Conservation (phyloP, 2,888 invertebrate genomes). For the Ceramica pisi region DNA sequence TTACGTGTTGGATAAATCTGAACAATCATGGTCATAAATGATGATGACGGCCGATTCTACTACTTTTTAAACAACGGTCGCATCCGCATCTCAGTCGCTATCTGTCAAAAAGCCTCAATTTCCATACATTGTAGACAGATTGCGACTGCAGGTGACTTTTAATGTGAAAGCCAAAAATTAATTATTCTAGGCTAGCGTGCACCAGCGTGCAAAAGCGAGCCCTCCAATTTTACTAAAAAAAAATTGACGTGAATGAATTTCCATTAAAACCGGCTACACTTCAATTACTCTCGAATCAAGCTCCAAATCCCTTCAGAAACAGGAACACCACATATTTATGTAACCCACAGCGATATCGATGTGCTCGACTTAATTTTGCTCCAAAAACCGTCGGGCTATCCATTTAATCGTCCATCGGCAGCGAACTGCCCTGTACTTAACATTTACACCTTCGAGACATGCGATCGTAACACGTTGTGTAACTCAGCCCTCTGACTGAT, state of each 20-base stretch:
- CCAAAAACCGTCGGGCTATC: conserved; percentile 61
- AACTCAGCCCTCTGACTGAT: conserved; percentile 62
- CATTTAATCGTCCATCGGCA: conserved; percentile 58
- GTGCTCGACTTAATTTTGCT: conserved; percentile 63
- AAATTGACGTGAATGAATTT: no score
- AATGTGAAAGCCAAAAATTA: no score
- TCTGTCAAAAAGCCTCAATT: no score
- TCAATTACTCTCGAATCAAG: conserved; percentile 25
- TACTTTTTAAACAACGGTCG: no score
- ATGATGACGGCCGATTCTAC: background rate
- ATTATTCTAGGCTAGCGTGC: no score
- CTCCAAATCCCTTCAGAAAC: conserved; percentile 29
- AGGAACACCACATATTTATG: conserved; percentile 40
- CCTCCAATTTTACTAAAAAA: no score
- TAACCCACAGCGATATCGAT: conserved; percentile 36
- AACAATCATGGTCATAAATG: no score
- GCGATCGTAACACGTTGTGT: conserved; percentile 66
- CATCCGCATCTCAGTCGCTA: no score
- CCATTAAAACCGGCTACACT: background rate
- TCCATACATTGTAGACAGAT: no score
- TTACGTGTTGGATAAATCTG: no score
- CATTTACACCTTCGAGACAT: conserved; percentile 70
- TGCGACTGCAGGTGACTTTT: no score
- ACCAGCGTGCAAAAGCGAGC: no score
- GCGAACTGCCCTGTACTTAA: conserved; percentile 67